A percentile compares a stretch with the other conserved stretches of the same genome.
These are phyloP conservation scores for Neosalanx taihuensis DNA, from an alignment of 2,797 vertebrate species.

Conservation along the genomic window DNA sequence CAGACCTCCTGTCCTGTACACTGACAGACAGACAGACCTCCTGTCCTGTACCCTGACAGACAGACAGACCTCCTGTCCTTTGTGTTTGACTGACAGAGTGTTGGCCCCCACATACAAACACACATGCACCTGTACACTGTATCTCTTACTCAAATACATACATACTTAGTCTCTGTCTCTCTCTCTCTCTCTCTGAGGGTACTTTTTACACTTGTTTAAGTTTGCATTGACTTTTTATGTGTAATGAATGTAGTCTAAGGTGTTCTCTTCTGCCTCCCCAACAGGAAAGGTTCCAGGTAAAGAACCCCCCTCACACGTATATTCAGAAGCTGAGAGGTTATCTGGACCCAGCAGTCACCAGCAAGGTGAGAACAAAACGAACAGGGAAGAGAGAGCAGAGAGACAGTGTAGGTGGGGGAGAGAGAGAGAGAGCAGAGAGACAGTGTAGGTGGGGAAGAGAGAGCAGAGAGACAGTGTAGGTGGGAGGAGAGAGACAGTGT, in stretches of 20 bases:
- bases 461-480: no score
- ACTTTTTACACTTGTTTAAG: no score
- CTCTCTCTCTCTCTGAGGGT: not conserved
- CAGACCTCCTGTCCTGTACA: no score
- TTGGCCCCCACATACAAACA: not conserved
- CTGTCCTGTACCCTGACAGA: no score
- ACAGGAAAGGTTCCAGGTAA: constrained; percentile 98
- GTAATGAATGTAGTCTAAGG: not conserved
- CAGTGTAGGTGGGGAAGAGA: no score
- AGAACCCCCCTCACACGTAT: constrained; percentile 97
- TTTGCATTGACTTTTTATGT: not conserved
- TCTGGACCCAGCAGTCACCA: constrained; percentile 94
- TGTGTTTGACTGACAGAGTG: no score
- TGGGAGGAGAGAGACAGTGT: no score
- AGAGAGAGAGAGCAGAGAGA: no score
- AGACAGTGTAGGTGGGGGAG: no score
- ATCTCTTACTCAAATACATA: not conserved
- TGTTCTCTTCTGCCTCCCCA: constrained; percentile 22
- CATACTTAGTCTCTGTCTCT: not conserved
- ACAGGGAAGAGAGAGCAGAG: no score
- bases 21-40: no score
- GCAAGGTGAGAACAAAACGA: constrained; percentile 84
- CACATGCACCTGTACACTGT: not conserved
- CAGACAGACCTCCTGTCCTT: no score
- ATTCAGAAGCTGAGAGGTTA: constrained; percentile 96